phyloP scores from a whole-genome alignment of 2,888 invertebrate genomes.

The Panorpa germanica region DNA sequence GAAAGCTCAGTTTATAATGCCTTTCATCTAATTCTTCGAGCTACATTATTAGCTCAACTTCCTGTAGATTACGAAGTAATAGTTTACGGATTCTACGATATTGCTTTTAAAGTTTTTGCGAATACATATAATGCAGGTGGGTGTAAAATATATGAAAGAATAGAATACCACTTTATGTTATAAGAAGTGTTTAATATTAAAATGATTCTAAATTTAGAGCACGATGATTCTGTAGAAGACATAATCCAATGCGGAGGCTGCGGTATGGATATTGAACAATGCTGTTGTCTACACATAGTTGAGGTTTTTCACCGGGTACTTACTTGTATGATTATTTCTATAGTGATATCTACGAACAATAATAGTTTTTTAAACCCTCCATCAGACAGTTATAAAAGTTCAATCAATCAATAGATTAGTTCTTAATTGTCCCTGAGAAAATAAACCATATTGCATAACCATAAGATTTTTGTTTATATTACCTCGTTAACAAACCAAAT shows the following conservation, averaged over 20 bases:
- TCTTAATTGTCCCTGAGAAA: too few relatives aligned
- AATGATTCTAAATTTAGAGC: constrained; percentile 20
- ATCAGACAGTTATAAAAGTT: too few relatives aligned
- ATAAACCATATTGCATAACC: too few relatives aligned
- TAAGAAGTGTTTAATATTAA: constrained; percentile 18
- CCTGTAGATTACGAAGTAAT: constrained; percentile 48
- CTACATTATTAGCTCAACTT: constrained; percentile 49
- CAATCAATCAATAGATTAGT: too few relatives aligned
- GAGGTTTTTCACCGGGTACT: constrained; percentile 41
- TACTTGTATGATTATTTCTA: too few relatives aligned
- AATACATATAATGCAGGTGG: constrained; percentile 21
- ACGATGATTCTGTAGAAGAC: constrained; percentile 34
- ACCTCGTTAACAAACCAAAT: too few relatives aligned
- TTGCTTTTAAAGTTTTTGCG: constrained; percentile 53
- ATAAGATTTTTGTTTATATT: too few relatives aligned
- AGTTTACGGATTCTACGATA: constrained; percentile 56
- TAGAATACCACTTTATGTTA: not conserved
- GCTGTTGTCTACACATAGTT: constrained; percentile 36
- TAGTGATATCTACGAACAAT: too few relatives aligned
- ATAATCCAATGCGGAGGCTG: constrained; percentile 53
- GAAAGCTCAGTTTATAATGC: too few relatives aligned
- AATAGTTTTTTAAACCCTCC: too few relatives aligned
- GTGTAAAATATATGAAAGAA: constrained; percentile 18
- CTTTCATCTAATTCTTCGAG: too few relatives aligned
- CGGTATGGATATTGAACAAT: constrained; percentile 36